Evolutionary conservation across 1,140 invertebrate species (phyloP), one percentile per base, ranked within the genome.

Genomic region (Drosophila orosa): DNA sequence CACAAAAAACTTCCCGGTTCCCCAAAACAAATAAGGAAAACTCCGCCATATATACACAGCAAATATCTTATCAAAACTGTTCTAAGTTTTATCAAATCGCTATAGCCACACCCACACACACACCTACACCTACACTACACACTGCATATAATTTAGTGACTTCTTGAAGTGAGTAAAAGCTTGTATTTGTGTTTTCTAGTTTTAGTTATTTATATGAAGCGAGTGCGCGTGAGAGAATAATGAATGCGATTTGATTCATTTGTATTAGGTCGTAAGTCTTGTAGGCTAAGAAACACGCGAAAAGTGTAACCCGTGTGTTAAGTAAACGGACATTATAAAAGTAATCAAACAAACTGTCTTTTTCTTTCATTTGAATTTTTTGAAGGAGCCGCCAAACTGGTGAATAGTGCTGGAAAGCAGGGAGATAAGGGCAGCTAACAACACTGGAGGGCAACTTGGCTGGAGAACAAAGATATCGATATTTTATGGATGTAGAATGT

Each of bases 181-280:
- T 86, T 83, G 83, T 83, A 75, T 83, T 83, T 83, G 80, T 86
- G 82, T 89, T 90, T 89, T 74, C 25, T 89, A 89, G 84, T 84
- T 89, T 78, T 90, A 89, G 68, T 84, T 89, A 89, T 89, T 89
- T 87, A 87, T 83, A 68, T 83, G 73, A 83, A 71, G 47, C 27
- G 58, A 60, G 72, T 48, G 74, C 69, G 74, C 72, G 52, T 74
- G 69, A 81, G 47, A 67, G 55, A 60, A 42, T 86, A 40, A 79
- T 86, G 78, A 68, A 82, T 86, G 71, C 72, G 71, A 81, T 77
- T 69, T 56, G 33, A 83, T 78, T 84, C 54, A 84, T 66, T 78
- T 89, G 69, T 57, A 80, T 61, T 84, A 89, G 77, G n/a, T 44
- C n/a, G 56, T 89, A 89, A 89, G 74, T 57, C 50, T 66, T 62